These are phyloP conservation scores for Lepisosteus osseus DNA, from an alignment of 2,113 vertebrate species.

Conservation along the genomic window DNA sequence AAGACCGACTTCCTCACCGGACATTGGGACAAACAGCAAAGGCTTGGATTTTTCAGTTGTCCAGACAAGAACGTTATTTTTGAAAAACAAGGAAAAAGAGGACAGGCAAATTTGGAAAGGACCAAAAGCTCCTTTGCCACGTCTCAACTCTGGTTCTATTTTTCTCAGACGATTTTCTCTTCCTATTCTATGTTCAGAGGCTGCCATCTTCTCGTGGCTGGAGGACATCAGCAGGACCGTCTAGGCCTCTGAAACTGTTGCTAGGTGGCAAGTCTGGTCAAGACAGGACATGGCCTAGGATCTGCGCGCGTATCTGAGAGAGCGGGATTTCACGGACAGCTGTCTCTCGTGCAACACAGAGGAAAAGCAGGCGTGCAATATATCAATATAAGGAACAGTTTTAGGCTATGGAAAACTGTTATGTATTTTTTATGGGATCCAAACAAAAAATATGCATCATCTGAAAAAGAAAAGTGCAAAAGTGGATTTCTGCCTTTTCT, in stretches of 20 bases:
- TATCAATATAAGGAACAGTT: slow-evolving; percentile 49
- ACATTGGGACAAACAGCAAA: too few relatives aligned
- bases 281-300: slow-evolving; percentile 24
- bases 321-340: slow-evolving; percentile 61
- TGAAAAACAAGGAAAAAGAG: neutral
- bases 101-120: neutral
- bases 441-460: slow-evolving; percentile 35
- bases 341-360: slow-evolving; percentile 57
- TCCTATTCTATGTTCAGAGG: too few relatives aligned
- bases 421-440: slow-evolving; percentile 55
- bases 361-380: slow-evolving; percentile 58
- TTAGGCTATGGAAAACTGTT: slow-evolving; percentile 67
- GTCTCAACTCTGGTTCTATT: too few relatives aligned
- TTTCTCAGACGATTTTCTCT: too few relatives aligned
- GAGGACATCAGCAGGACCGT: too few relatives aligned
- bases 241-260: too few relatives aligned
- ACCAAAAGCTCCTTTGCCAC: neutral
- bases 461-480: too few relatives aligned
- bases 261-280: too few relatives aligned
- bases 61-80: neutral
- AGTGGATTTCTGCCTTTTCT: slow-evolving; percentile 2
- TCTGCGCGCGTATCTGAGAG: slow-evolving; percentile 38
- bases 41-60: neutral
- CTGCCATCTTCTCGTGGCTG: too few relatives aligned
- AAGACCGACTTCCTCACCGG: neutral